Conservation (phyloP, 2,888 invertebrate species). For the Drosophila atripex region DNA sequence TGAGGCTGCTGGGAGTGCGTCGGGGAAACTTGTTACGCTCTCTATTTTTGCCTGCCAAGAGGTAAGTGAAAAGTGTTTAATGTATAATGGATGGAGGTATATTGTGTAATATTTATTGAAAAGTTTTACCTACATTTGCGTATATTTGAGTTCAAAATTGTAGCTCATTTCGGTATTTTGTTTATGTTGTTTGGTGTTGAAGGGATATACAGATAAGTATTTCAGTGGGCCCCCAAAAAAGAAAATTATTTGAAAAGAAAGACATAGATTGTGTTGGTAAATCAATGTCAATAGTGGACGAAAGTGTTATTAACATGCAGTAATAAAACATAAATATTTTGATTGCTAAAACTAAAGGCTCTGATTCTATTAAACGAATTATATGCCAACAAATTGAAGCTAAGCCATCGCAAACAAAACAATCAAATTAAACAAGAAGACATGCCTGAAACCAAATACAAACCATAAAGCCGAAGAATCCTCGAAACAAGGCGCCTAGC, state of each 20-base stretch:
- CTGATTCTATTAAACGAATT: neutral
- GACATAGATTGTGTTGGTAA: conserved; percentile 10
- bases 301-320: conserved; percentile 6
- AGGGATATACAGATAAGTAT: conserved; percentile 3
- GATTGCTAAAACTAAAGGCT: neutral
- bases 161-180: conserved; percentile 29
- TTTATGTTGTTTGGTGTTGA: conserved; percentile 39
- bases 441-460: conserved; percentile 24
- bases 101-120: conserved; percentile 42
- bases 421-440: conserved; percentile 2
- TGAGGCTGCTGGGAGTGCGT: neutral
- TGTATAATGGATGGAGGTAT: conserved; percentile 41
- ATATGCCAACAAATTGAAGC: neutral
- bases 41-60: conserved; percentile 4
- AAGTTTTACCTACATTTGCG: conserved; percentile 65
- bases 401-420: neutral
- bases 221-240: conserved; percentile 25
- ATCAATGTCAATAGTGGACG: neutral
- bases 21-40: conserved; percentile 60
- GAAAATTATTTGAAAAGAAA: conserved; percentile 41
- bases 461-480: conserved; percentile 1
- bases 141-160: conserved; percentile 7
- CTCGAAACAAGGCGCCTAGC: conserved; percentile 1
- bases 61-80: conserved; percentile 19
- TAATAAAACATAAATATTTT: neutral